Conservation (phyloP, 2,888 invertebrate genomes). For the Lobophora halterata region DNA sequence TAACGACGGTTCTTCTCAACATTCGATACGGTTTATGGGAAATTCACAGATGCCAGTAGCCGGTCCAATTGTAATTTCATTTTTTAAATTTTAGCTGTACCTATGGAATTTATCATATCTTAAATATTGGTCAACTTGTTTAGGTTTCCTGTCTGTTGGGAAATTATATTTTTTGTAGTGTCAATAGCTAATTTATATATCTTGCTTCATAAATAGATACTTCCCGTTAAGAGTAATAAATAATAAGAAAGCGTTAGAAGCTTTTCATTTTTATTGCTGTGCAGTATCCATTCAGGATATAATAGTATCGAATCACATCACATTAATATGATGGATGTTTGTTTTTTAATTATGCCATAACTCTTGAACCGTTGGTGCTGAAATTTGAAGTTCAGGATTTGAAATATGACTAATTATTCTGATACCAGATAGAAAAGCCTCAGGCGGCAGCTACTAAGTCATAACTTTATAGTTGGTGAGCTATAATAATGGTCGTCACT, state of each 20-base stretch:
- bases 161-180: constrained; percentile 18
- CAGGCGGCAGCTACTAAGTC: no score
- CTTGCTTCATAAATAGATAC: constrained; percentile 26
- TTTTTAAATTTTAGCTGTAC: constrained; percentile 25
- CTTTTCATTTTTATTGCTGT: constrained; percentile 29
- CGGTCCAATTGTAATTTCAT: constrained; percentile 23
- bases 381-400: no score
- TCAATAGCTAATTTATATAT: constrained; percentile 30
- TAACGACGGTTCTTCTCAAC: constrained; percentile 36
- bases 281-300: constrained; percentile 31
- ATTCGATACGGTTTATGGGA: constrained; percentile 35
- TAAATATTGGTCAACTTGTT: constrained; percentile 21
- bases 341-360: no score
- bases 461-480: constrained; percentile 6
- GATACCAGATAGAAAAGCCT: no score
- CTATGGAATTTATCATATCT: constrained; percentile 23
- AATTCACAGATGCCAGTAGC: constrained; percentile 26
- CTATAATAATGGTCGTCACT: constrained; percentile 31
- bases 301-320: no score
- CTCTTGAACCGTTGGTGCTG: no score
- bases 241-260: constrained; percentile 24
- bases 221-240: constrained; percentile 30
- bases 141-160: constrained; percentile 21
- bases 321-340: no score
- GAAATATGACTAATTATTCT: no score